Evolutionary conservation across 2,888 invertebrate species (phyloP).

Genomic region (Bembecia ichneumoniformis): DNA sequence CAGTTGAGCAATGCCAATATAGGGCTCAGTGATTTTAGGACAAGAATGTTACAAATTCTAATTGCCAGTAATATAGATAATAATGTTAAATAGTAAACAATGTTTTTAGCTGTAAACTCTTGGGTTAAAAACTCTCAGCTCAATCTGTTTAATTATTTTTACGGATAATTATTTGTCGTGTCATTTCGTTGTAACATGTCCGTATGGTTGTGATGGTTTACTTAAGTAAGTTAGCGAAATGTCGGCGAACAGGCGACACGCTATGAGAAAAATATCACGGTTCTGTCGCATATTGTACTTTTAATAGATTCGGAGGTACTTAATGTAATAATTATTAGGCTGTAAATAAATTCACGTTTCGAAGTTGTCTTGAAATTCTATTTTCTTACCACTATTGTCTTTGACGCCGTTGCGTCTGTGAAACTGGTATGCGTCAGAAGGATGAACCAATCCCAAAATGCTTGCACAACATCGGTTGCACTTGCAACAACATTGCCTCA

Average conservation of each 20-base stretch:
- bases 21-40: slow-evolving; percentile 17
- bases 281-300: slow-evolving; percentile 21
- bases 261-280: slow-evolving; percentile 13
- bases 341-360: slow-evolving; percentile 4
- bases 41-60: slow-evolving; percentile 61
- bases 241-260: slow-evolving; percentile 40
- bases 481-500: slow-evolving; percentile 17
- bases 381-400: not conserved
- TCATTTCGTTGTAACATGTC: slow-evolving; percentile 61
- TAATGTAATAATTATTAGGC: slow-evolving; percentile 25
- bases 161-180: slow-evolving; percentile 42
- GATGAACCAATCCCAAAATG: slow-evolving; percentile 26
- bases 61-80: slow-evolving; percentile 54
- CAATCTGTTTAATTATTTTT: slow-evolving; percentile 42
- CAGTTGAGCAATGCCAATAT: no score
- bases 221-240: slow-evolving; percentile 68
- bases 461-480: slow-evolving; percentile 48
- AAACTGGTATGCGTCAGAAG: slow-evolving; percentile 20
- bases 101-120: slow-evolving; percentile 43
- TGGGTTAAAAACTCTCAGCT: slow-evolving; percentile 61
- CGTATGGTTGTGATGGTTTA: slow-evolving; percentile 72
- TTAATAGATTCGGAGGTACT: slow-evolving; percentile 37
- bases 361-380: not conserved
- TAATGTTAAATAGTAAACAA: slow-evolving; percentile 43
- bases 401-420: not conserved